phyloP scores from a whole-genome alignment of 2,113 vertebrate species.

The Esox niger region DNA sequence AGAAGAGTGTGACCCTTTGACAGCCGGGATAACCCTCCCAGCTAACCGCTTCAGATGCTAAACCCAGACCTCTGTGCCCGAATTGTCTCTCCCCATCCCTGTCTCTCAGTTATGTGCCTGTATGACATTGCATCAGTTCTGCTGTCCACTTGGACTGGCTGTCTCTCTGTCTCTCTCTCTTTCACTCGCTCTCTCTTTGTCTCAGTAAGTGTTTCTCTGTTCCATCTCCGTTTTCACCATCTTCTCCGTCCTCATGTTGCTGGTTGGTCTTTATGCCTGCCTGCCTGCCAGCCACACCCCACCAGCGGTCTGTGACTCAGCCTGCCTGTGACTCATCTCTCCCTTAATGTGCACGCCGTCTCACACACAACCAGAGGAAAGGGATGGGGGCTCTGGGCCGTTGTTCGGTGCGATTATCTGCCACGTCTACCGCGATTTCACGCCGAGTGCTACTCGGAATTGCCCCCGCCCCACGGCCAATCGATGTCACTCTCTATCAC shows the following conservation, averaged over 20 bases:
- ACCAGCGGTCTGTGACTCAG: background rate
- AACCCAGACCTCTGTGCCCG: background rate
- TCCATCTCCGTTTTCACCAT: no score
- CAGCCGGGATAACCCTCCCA: background rate
- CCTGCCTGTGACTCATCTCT: background rate
- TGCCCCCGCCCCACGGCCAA: background rate
- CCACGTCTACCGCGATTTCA: background rate
- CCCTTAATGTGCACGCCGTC: background rate
- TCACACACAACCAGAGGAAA: background rate
- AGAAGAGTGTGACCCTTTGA: background rate
- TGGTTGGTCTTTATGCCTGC: background rate
- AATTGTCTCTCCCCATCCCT: background rate
- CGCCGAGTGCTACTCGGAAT: background rate
- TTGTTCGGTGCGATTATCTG: background rate
- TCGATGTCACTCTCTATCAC: background rate
- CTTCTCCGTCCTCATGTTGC: background rate
- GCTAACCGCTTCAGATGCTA: background rate
- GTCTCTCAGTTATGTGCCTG: background rate
- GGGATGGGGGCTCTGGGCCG: background rate
- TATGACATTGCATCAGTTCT: background rate
- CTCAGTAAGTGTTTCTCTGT: background rate
- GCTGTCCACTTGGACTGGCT: no score
- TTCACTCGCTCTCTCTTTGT: background rate
- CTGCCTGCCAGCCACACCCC: background rate
- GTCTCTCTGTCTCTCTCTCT: slow-evolving; percentile 1